Base-by-base conservation (phyloP, 2,113 vertebrate species). In the Laticauda colubrina region DNA sequence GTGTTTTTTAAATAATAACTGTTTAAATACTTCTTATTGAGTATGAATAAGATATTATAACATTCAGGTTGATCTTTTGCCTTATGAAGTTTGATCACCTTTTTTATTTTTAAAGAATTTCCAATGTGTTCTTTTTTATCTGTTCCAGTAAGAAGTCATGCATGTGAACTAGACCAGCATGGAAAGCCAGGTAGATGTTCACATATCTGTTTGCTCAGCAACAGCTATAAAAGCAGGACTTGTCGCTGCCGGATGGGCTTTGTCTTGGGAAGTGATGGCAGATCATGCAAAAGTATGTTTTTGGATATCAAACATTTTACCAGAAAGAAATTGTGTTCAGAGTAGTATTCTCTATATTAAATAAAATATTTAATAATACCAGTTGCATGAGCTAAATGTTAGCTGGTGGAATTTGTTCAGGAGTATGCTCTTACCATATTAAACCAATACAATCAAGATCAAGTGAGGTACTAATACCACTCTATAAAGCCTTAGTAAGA, bases 201-300 rank as follows among this genome's bases (percentile, higher is more conserved):
- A 0, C 99, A 99, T 97, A 97, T 99, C 97, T 99, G 99, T 97
- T 98, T 99, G 90, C 97, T 99, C 95, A 98, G 99, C 94, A 98
- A 98, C 97, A 99, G 97, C 97, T 99, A 99, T 97, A 99, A 99
- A 97, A 98, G 98, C 91, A 97, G 98, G 96, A 98, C 98, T 75
- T 99, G 99, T 97, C 99, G 99, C 95, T 99, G 99, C 97, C 98
- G 98, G 89, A 98, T 97, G 1, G 99, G 99, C 93, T 99, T 98
- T 97, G 98, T 98, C 96, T 96, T 99, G 96, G 99, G 98, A 53
- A 98, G 94, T 1, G 98, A 99, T 75, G 98, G 99, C 96, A 98
- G 97, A 96, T 98, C 99, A 95, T 99, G 99, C 97, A 99, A 99
- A 99, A 99, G 99, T 99, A 97, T 95, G 99, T 99, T 92, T n/a